phyloP scores from a whole-genome alignment of 2,113 vertebrate genomes.

The Actenoides hombroni region DNA sequence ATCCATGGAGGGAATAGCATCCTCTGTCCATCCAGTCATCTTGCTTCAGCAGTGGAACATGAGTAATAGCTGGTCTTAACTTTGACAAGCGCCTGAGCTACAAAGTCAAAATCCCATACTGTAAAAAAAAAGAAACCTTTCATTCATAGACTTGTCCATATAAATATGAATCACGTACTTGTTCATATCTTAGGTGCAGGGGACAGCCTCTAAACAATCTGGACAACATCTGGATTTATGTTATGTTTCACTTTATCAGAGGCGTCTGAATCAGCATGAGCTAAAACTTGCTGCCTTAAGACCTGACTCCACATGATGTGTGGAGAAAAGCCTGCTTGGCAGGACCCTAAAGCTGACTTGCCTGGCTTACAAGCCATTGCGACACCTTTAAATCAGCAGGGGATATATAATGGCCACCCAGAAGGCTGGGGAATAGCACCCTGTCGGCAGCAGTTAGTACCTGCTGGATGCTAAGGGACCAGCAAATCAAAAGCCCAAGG shows the following conservation, averaged over 20 bases:
- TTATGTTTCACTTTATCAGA: neutral
- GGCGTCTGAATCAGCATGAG: neutral
- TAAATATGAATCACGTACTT: neutral
- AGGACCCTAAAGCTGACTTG: neutral
- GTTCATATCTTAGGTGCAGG: neutral
- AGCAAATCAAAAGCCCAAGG: neutral
- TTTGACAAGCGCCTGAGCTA: neutral
- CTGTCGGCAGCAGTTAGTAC: neutral
- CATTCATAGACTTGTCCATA: neutral
- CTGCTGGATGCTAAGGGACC: neutral
- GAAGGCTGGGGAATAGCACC: neutral
- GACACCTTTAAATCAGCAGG: neutral
- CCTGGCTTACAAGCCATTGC: neutral
- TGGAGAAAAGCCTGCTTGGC: neutral
- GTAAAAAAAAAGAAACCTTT: neutral
- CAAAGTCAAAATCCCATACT: neutral
- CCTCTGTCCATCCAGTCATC: neutral
- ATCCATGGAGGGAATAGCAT: neutral
- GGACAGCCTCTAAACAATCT: neutral
- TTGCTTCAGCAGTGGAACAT: neutral
- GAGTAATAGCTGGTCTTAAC: neutral
- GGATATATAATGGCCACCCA: rapidly evolving
- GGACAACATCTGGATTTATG: neutral
- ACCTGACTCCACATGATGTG: rapidly evolving
- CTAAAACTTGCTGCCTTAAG: neutral